Conservation (phyloP, 2,797 vertebrate species). For the Sylvia borin region DNA sequence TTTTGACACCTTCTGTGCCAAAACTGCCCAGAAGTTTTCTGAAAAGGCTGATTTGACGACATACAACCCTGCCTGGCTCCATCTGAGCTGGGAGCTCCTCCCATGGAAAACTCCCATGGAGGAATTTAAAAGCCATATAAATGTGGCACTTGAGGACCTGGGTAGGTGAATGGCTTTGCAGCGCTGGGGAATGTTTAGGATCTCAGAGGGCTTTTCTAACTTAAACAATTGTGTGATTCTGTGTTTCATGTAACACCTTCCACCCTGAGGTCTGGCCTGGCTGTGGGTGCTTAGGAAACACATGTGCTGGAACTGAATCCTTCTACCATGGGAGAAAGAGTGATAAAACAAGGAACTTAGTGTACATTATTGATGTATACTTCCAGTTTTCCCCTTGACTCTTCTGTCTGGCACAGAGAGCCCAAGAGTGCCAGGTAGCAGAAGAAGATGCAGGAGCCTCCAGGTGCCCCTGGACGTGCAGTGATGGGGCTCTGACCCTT, state of each 20-base stretch:
- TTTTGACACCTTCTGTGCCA: not conserved
- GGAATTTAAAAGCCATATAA: not conserved
- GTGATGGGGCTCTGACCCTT: not conserved
- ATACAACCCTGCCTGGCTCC: not conserved
- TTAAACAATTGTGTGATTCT: not conserved
- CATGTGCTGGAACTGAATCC: not conserved
- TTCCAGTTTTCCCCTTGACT: not conserved
- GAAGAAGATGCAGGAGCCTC: not conserved
- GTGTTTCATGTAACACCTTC: not conserved
- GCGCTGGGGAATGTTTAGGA: not conserved
- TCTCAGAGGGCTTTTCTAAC: not conserved
- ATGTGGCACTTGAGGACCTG: not conserved
- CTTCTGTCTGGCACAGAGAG: not conserved
- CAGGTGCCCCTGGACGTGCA: accelerated
- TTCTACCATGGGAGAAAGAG: not conserved
- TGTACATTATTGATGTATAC: not conserved
- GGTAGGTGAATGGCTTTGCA: not conserved
- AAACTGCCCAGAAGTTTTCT: not conserved
- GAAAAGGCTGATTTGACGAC: not conserved
- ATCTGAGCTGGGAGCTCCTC: not conserved
- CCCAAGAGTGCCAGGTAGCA: not conserved
- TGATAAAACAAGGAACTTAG: not conserved
- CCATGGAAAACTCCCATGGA: not conserved
- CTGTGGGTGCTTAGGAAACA: not conserved
- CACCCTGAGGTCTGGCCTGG: not conserved